Conservation (phyloP, 2,113 vertebrate species). For the Siniperca chuatsi region DNA sequence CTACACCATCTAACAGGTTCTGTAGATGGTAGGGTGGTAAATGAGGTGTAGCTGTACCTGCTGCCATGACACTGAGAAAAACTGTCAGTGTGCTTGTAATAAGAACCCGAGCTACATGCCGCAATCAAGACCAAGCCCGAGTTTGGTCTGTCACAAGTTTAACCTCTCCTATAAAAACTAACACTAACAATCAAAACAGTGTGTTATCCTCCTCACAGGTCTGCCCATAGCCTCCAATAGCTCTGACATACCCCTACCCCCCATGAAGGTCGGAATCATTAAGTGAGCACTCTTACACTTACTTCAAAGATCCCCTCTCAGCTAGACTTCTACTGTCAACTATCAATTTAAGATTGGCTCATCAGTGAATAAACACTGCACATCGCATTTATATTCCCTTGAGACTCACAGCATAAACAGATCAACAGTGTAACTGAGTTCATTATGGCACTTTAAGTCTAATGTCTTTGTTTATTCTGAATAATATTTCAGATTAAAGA, state of each 20-base stretch:
- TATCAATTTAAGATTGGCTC: constrained; percentile 13
- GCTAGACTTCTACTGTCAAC: constrained; percentile 3
- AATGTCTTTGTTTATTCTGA: not conserved
- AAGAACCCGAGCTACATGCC: not conserved
- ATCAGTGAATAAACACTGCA: constrained; percentile 9
- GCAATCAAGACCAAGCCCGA: not conserved
- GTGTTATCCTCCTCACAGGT: not conserved
- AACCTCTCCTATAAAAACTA: not conserved
- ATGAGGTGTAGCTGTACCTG: not conserved
- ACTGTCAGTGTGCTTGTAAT: not conserved
- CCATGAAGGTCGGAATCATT: not conserved
- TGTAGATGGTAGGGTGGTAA: not conserved
- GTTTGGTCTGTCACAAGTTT: not conserved
- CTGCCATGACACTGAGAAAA: not conserved
- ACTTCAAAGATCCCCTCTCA: constrained; percentile 24
- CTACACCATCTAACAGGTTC: not conserved
- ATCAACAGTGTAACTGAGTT: not conserved
- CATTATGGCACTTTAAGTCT: constrained; percentile 6
- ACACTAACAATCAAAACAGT: not conserved
- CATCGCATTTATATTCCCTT: not conserved
- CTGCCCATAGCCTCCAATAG: no score
- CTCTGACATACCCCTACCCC: not conserved
- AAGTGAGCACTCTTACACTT: not conserved
- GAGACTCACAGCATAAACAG: not conserved
- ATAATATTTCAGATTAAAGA: not conserved